A percentile compares a stretch with the other conserved stretches of the same genome.
Evolutionary conservation across 2,797 vertebrate species (phyloP).

Genomic region (Phyllotis vaccarum): DNA sequence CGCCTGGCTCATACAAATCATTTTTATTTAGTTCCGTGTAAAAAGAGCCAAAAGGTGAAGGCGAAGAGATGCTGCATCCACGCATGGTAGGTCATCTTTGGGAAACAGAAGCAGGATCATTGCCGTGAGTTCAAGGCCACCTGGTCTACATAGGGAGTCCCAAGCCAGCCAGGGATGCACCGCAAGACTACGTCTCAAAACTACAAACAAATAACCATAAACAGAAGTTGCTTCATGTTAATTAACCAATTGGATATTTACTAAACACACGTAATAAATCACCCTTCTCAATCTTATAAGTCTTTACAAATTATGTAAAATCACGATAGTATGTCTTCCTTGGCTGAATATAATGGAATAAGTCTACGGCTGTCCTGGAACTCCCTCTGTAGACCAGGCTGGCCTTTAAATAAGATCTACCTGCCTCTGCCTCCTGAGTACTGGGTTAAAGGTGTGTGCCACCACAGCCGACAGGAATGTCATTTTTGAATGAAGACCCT

Average conservation of each 20-base stretch:
- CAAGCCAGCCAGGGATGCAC: neutral
- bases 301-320: neutral
- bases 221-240: neutral
- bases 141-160: neutral
- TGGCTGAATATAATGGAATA: neutral
- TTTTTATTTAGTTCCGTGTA: conserved; percentile 2
- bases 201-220: neutral
- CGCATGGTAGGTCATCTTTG: neutral
- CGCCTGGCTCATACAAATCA: neutral
- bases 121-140: neutral
- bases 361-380: neutral
- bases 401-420: neutral
- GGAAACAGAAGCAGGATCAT: neutral
- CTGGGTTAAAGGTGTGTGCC: neutral
- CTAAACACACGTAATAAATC: neutral
- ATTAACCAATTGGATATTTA: conserved; percentile 20
- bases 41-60: conserved; percentile 39
- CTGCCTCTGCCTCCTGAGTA: neutral
- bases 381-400: neutral
- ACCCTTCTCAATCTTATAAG: too few species aligned
- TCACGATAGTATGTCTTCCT: neutral
- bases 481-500: conserved; percentile 24
- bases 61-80: neutral
- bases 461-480: neutral
- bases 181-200: neutral